Percentiles rank a stretch among this genome's conserved stretches.
These are phyloP conservation scores for Cataglyphis hispanica DNA, from an alignment of 1,140 invertebrate species.

Conservation along the genomic window DNA sequence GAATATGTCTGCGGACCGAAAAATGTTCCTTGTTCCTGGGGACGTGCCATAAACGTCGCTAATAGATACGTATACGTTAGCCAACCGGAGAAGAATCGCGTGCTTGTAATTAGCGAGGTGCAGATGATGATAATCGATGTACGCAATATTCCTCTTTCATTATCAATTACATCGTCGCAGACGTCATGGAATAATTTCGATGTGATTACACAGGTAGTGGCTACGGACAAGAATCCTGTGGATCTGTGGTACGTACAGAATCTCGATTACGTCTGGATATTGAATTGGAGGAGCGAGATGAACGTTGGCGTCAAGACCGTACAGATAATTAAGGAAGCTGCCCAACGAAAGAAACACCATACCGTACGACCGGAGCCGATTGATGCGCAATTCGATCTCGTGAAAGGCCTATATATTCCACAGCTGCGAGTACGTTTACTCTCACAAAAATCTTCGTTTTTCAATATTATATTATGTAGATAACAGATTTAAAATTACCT, in stretches of 20 bases:
- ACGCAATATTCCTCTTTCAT: conserved; percentile 75
- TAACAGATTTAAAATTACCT: neutral
- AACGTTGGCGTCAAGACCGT: conserved; percentile 91
- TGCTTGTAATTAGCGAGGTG: conserved; percentile 91
- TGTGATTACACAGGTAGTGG: conserved; percentile 87
- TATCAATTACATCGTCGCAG: too few species aligned
- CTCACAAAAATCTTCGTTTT: neutral
- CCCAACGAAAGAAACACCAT: conserved; percentile 92
- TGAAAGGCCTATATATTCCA: conserved; percentile 91
- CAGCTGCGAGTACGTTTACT: conserved; percentile 85
- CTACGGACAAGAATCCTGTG: conserved; percentile 92
- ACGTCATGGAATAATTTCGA: neutral
- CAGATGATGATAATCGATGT: conserved; percentile 92
- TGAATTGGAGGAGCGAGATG: conserved; percentile 90
- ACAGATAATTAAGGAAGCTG: conserved; percentile 92
- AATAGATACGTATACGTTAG: conserved; percentile 92
- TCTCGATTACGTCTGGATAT: conserved; percentile 93
- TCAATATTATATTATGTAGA: neutral
- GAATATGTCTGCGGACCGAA: conserved; percentile 91
- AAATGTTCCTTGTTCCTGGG: conserved; percentile 90
- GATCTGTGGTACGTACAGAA: conserved; percentile 91
- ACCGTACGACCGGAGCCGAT: conserved; percentile 93
- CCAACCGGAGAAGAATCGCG: conserved; percentile 91
- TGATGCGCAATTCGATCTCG: conserved; percentile 93
- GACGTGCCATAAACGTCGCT: conserved; percentile 91